Percentiles rank a stretch among this genome's conserved stretches.
phyloP scores from a whole-genome alignment of 2,113 vertebrate species.

The Atractosteus spatula region DNA sequence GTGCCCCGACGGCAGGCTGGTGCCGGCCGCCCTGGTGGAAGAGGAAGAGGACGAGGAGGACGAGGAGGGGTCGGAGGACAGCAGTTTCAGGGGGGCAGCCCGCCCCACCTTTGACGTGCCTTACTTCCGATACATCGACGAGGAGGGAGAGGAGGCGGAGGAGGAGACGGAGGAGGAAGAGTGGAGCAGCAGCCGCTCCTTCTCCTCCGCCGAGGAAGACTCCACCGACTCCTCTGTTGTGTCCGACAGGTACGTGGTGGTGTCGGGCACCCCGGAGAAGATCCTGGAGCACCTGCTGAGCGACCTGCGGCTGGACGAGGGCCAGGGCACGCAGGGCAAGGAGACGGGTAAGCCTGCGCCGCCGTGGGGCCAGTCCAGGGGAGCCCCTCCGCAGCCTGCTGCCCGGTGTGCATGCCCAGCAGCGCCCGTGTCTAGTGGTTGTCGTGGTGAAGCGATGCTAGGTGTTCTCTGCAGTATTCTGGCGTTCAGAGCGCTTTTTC shows the following conservation, averaged over 20 bases:
- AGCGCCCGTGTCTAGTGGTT: not conserved
- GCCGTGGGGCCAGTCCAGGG: not conserved
- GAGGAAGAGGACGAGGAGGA: slow-evolving; percentile 70
- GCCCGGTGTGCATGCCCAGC: not conserved
- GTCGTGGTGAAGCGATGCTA: not conserved
- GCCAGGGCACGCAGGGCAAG: slow-evolving; percentile 72
- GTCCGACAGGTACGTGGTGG: slow-evolving; percentile 88
- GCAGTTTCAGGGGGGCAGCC: slow-evolving; percentile 59
- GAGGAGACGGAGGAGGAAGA: slow-evolving; percentile 63
- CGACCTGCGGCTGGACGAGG: slow-evolving; percentile 81
- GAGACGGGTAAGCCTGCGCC: slow-evolving; percentile 78
- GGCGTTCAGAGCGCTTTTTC: no score
- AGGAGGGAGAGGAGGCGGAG: slow-evolving; percentile 79
- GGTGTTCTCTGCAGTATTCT: not conserved
- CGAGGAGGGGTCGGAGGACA: slow-evolving; percentile 54
- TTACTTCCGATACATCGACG: slow-evolving; percentile 96
- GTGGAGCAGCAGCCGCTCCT: slow-evolving; percentile 89
- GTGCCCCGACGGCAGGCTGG: slow-evolving; percentile 64
- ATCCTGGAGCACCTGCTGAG: slow-evolving; percentile 90
- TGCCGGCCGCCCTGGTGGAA: slow-evolving; percentile 68
- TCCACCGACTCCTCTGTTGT: slow-evolving; percentile 81
- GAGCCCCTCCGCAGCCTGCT: not conserved
- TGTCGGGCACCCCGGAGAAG: slow-evolving; percentile 90
- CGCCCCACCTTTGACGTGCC: slow-evolving; percentile 94
- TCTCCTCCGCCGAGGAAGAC: slow-evolving; percentile 89